phyloP scores from a whole-genome alignment of 2,888 invertebrate species.

The Chesias legatella region DNA sequence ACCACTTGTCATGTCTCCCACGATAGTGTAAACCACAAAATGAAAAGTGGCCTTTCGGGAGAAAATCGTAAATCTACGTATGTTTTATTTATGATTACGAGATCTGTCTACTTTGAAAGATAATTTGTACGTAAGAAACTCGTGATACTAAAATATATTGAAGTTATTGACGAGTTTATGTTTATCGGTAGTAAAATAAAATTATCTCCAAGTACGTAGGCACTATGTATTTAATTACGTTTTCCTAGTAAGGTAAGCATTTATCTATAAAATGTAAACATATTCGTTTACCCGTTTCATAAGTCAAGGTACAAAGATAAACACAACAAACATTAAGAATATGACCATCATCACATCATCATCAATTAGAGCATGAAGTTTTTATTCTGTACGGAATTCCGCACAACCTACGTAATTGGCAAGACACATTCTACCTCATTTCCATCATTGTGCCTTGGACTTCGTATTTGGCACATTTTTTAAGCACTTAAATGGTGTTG shows the following conservation, averaged over 20 bases:
- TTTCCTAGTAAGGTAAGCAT: not conserved
- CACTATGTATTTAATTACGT: no score
- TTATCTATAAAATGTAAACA: slow-evolving; percentile 34
- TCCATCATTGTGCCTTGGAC: slow-evolving; percentile 22
- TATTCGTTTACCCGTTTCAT: slow-evolving; percentile 24
- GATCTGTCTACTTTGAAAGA: no score
- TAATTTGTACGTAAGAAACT: no score
- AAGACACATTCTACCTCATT: slow-evolving; percentile 27
- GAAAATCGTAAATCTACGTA: no score
- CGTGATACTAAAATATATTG: no score
- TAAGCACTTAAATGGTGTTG: not conserved
- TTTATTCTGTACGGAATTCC: slow-evolving; percentile 14
- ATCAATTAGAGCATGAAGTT: slow-evolving; percentile 16
- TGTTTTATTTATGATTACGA: no score
- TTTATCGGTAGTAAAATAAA: no score
- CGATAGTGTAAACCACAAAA: no score
- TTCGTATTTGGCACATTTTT: slow-evolving; percentile 19
- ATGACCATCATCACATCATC: slow-evolving; percentile 33
- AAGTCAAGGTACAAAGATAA: slow-evolving; percentile 26
- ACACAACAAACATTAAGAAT: slow-evolving; percentile 26
- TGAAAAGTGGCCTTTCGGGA: no score
- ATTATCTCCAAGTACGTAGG: no score
- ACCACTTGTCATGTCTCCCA: no score
- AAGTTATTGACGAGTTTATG: no score
- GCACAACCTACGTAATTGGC: slow-evolving; percentile 25